Evolutionary conservation across 2,797 vertebrate genomes (phyloP).

Genomic region (Menidia menidia): DNA sequence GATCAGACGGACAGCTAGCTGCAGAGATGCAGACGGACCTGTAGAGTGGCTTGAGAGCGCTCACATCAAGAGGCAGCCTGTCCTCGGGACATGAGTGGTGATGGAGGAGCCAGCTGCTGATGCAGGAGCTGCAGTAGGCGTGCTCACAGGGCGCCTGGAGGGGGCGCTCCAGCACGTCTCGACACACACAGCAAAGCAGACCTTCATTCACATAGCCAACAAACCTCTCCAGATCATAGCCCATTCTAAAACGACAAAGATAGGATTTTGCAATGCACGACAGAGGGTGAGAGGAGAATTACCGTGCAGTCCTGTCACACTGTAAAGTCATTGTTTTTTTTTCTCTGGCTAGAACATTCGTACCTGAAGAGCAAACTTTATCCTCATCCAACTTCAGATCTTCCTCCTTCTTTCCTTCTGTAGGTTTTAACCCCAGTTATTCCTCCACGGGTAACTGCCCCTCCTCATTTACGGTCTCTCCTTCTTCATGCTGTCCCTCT

Average conservation of each 20-base stretch:
- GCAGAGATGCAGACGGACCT: constrained; percentile 76
- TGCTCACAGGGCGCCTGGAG: constrained; percentile 94
- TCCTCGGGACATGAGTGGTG: constrained; percentile 91
- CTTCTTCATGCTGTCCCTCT: constrained; percentile 37
- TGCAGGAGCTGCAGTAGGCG: constrained; percentile 89
- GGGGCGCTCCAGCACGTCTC: constrained; percentile 88
- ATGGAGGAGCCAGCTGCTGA: constrained; percentile 89
- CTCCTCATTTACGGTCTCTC: constrained; percentile 9
- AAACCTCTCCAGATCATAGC: constrained; percentile 91
- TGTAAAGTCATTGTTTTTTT: background rate
- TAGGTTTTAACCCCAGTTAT: constrained; percentile 26
- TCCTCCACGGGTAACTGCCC: constrained; percentile 13
- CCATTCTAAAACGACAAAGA: constrained; percentile 81
- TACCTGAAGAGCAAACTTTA: constrained; percentile 53
- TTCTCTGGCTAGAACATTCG: constrained; percentile 11
- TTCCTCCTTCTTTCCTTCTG: constrained; percentile 20
- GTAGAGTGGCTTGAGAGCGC: constrained; percentile 87
- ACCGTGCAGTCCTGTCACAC: background rate
- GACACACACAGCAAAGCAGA: constrained; percentile 91
- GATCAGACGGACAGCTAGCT: background rate
- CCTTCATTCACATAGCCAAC: constrained; percentile 93
- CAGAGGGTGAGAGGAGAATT: background rate
- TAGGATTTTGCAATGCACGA: constrained; percentile 12
- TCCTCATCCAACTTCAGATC: constrained; percentile 34
- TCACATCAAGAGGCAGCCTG: constrained; percentile 84